Evolutionary conservation across 1,140 invertebrate species (phyloP), one percentile per base, ranked within the genome.

Genomic region (Ceratina japonica): DNA sequence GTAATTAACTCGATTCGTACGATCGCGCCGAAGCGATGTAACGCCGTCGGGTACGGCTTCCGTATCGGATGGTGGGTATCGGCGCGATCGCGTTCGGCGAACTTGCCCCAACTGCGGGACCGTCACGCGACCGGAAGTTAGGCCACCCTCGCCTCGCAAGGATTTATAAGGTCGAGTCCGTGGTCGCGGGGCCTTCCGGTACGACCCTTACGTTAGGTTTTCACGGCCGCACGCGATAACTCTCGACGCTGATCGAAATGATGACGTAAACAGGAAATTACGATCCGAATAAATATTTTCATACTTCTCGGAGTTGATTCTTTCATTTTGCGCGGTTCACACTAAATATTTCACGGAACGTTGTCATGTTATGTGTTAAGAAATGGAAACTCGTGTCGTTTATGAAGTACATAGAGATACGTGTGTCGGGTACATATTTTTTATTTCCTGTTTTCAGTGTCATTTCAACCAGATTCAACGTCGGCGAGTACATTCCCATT

Each of bases 1-100:
- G 69, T 77, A 77, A 77, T 77, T 77, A 77, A 71, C 44, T 77
- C 61, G 65, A 75, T 63, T 37, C 56, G 66, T 44, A 44, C 37
- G 37, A 16, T 20, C 71, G 71, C 22, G 44, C 10, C 24, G 22
- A 76, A 52, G 31, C 15, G 31, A 70, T n/a, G 66, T 10, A 44
- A 44, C 37, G 10, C 37, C 24, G 51, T 70, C n/a, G 24, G 52
- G 24, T 16, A 56, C 52, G 52, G 37, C 58, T 59, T 71, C 69
- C 27, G 27, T 71, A 71, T 71, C 69, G 69, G 16, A 49, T 44
- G 37, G 37, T 44, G 58, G n/a, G 24, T 59, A 71, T 44, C 69
- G 54, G 31, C 49, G 64, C 16, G 51, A 56, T 59, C 52, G 64
- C 37, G 65, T 49, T 66, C 1, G 1, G 58, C 37, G 18, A 15